Evolutionary conservation across 2,113 vertebrate genomes (phyloP), one percentile per base, ranked within the genome.

Genomic region (Centrocercus urophasianus): DNA sequence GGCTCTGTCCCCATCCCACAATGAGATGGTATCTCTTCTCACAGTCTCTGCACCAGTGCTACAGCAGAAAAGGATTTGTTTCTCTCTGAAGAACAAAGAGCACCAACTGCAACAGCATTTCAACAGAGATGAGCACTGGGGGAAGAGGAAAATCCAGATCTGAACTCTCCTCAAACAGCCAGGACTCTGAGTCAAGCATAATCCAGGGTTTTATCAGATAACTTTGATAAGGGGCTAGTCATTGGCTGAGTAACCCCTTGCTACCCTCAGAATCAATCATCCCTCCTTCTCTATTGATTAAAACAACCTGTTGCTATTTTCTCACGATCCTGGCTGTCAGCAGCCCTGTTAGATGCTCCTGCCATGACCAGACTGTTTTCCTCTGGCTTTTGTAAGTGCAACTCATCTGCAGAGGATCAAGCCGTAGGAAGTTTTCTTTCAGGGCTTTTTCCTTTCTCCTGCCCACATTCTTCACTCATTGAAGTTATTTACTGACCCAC

Each of bases 201-300:
- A 96, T 93, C 93, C 95, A 75, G 59, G 93, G 94, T 95, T 95
- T 96, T 95, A 97, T 50, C 77, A 66, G 86, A 77, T 28, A 91
- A 57, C 97, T 97, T 98, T 98, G 97, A 97, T 97, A 98, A 96
- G 88, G 69, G 54, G 71, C 87, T 98, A 97, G 98, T 98, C 97
- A 98, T 94, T 93, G 73, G 61, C 73, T 82, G 90, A 94, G 67
- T 96, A 97, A 98, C 96, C 95, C 96, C 97, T 95, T 94, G 81
- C 80, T 97, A 97, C 93, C 88, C 93, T 96, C 96, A 95, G 97
- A 98, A 98, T 98, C 98, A 98, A 98, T 98, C 96, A 90, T 86
- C 48, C 91, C 83, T 88, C 91, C 77, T 95, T 93, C 85, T 61
- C 82, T 92, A 97, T 97, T 84, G 97, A 97, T 97, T 97, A 88